phyloP scores from a whole-genome alignment of 2,797 vertebrate species.

The Catamblyrhynchus diadema region DNA sequence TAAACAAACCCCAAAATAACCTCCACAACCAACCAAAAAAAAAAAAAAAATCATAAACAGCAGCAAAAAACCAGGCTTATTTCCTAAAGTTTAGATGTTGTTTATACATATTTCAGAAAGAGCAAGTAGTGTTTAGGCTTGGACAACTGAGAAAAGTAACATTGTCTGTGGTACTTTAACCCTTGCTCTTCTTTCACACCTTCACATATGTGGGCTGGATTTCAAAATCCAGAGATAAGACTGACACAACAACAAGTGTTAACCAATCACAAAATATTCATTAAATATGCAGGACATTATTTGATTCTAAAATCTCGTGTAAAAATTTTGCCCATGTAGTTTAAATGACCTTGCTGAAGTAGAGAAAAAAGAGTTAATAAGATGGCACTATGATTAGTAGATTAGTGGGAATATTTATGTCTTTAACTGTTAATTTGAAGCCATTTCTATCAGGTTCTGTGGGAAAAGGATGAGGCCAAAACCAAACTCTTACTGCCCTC shows the following conservation, averaged over 20 bases:
- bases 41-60: neutral
- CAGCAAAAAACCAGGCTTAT: neutral
- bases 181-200: neutral
- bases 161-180: neutral
- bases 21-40: neutral
- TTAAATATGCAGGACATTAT: neutral
- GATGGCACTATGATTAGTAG: neutral
- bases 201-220: neutral
- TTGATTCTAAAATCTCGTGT: neutral
- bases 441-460: neutral
- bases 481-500: neutral
- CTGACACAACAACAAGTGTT: neutral
- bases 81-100: neutral
- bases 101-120: neutral
- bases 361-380: neutral
- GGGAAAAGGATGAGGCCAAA: slow-evolving; percentile 20
- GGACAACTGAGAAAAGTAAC: neutral
- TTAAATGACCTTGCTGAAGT: neutral
- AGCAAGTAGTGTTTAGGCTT: neutral
- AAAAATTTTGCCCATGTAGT: neutral
- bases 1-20: neutral
- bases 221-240: neutral
- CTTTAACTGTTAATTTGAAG: neutral
- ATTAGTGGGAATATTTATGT: slow-evolving; percentile 2
- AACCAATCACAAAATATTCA: neutral